Percentiles rank a stretch among this genome's conserved stretches.
Conservation (phyloP, 2,888 invertebrate species). For the Agrilus cyanescens region DNA sequence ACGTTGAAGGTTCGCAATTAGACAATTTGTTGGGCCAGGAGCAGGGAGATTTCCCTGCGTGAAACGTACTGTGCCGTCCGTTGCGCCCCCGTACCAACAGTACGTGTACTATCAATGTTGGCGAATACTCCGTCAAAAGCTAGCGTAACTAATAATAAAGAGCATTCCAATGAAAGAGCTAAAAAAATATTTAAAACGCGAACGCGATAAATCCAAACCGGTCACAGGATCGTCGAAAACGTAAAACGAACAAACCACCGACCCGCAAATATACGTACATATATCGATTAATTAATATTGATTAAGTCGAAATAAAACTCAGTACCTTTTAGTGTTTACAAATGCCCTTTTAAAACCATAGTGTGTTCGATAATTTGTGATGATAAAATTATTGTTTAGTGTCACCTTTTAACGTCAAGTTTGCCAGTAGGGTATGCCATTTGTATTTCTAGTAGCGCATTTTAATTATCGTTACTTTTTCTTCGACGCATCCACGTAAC, state of each 20-base stretch:
- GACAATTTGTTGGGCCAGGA: too few relatives aligned
- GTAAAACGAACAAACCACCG: neutral
- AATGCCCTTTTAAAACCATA: slow-evolving; percentile 21
- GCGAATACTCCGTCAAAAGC: slow-evolving; percentile 24
- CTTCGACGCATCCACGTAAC: too few relatives aligned
- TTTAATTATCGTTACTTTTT: too few relatives aligned
- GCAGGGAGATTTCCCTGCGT: slow-evolving; percentile 21
- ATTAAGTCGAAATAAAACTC: slow-evolving; percentile 19
- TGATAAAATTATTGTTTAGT: slow-evolving; percentile 19
- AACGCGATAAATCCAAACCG: neutral
- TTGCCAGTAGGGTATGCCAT: too few relatives aligned
- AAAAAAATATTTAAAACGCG: slow-evolving; percentile 7
- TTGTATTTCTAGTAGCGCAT: too few relatives aligned
- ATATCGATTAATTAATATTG: slow-evolving; percentile 32
- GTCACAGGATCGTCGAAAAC: slow-evolving; percentile 2
- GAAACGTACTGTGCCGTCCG: slow-evolving; percentile 18
- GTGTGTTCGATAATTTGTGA: slow-evolving; percentile 32
- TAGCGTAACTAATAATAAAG: slow-evolving; percentile 22
- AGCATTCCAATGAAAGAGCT: slow-evolving; percentile 10
- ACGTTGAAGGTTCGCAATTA: too few relatives aligned
- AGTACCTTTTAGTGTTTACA: slow-evolving; percentile 10
- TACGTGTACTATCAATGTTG: slow-evolving; percentile 25
- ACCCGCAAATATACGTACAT: neutral
- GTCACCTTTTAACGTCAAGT: slow-evolving; percentile 13
- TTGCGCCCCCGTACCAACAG: slow-evolving; percentile 18